Evolutionary conservation across 1,140 invertebrate genomes (phyloP), one percentile per base, ranked within the genome.

Genomic region (Lordiphosa mommai): DNA sequence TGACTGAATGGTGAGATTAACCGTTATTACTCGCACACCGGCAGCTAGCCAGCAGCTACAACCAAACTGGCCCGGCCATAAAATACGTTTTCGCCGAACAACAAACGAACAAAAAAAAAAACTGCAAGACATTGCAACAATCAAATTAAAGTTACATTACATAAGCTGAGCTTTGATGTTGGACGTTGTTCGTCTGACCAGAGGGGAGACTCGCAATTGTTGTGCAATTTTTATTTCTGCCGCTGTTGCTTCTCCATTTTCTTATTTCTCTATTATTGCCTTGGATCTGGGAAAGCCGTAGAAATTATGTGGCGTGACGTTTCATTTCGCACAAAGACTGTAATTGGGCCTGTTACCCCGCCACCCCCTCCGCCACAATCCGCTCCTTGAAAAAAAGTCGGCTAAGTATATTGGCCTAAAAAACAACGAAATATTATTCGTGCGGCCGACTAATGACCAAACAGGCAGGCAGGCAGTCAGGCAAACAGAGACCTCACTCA

Each of bases 281-380:
- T 33, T 27, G 20, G 17, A n/a, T 10, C 12, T 53, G 76, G 72
- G 77, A 82, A 77, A 82, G 77, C 72, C 52, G 59, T 82, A 84
- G 77, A 82, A 82, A 82, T 82, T 84, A 84, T 82, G 77, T 84
- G 77, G 77, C 77, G 77, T 82, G 77, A 82, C 77, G 72, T 77
- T 82, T 84, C 77, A 84, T 77, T 82, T 82, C 69, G 77, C 77
- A 84, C 77, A 84, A 72, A 84, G 56, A 55, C 77, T 77, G 77
- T 82, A 82, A 82, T 84, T 82, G 77, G 52, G 66, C 43, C 65
- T 50, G 36, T 46, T 64, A 41, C 61, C 40, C 33, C 46, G 13
- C 10, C 14, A 3, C 23, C 55, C 29, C 27, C 20, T 2, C 1
- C 14, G 13, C 33, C n/a, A n/a, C n/a, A 7, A 2, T 6, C 53